Evolutionary conservation across 2,888 invertebrate genomes (phyloP).

Genomic region (Teleogryllus oceanicus): DNA sequence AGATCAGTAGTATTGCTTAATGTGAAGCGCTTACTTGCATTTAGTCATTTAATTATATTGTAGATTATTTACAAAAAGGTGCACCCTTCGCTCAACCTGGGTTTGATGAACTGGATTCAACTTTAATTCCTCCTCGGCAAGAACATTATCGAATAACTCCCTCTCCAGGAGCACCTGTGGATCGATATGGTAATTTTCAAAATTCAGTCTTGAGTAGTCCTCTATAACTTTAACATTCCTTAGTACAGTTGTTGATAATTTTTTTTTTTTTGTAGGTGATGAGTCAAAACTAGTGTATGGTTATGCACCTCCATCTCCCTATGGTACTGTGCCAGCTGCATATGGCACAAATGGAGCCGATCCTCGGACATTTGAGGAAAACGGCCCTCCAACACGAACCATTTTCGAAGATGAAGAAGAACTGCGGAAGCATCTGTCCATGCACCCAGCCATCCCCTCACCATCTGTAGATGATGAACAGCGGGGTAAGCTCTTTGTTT

Average conservation of each 20-base stretch:
- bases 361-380: conserved; percentile 38
- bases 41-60: conserved; percentile 19
- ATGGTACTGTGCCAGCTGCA: conserved; percentile 49
- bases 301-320: conserved; percentile 62
- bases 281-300: conserved; percentile 62
- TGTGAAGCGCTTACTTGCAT: too few species aligned
- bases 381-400: conserved; percentile 37
- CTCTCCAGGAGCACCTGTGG: conserved; percentile 57
- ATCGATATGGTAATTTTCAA: conserved; percentile 54
- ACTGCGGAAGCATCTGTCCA: conserved; percentile 68
- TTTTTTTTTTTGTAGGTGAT: conserved; percentile 44
- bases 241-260: neutral
- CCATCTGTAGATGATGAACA: conserved; percentile 40
- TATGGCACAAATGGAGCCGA: conserved; percentile 38
- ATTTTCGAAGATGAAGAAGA: conserved; percentile 59
- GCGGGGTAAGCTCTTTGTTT: conserved; percentile 37
- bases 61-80: conserved; percentile 56
- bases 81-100: conserved; percentile 56
- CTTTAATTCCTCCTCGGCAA: conserved; percentile 44
- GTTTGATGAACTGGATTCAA: conserved; percentile 61
- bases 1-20: too few species aligned
- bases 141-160: conserved; percentile 63
- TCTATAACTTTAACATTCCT: neutral
- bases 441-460: conserved; percentile 38
- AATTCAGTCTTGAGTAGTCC: neutral